Percentiles rank a stretch among this genome's conserved stretches.
These are phyloP conservation scores for Stenchaetothrips biformis DNA, from an alignment of 2,888 invertebrate genomes.

Conservation along the genomic window DNA sequence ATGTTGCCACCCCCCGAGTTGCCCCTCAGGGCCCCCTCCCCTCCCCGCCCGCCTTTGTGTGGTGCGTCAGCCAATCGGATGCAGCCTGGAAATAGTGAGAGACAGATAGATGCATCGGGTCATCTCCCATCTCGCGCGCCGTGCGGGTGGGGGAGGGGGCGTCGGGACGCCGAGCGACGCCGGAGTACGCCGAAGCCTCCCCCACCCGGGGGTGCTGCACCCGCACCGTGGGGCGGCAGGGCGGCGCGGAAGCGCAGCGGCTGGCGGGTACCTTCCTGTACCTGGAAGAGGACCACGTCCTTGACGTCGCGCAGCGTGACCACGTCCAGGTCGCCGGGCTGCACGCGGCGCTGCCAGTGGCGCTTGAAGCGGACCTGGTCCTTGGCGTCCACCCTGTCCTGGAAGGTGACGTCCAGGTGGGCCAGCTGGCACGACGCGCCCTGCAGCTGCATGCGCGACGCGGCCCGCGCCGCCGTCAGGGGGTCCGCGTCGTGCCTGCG, in stretches of 20 bases:
- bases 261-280: conserved; percentile 38
- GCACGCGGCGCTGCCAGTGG: conserved; percentile 55
- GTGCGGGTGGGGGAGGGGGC: too few species aligned
- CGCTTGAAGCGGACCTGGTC: conserved; percentile 55
- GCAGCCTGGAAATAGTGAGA: too few species aligned
- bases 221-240: neutral
- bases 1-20: too few species aligned
- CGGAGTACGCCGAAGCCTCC: neutral
- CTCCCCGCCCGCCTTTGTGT: too few species aligned
- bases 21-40: too few species aligned
- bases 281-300: conserved; percentile 53
- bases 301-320: conserved; percentile 59
- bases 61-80: too few species aligned
- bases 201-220: neutral
- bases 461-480: neutral
- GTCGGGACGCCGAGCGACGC: too few species aligned
- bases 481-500: neutral
- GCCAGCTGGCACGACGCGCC: neutral
- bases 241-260: neutral
- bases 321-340: conserved; percentile 52
- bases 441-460: neutral
- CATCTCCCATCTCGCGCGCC: too few species aligned
- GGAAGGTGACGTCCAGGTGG: neutral
- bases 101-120: too few species aligned
- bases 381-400: neutral